phyloP scores from a whole-genome alignment of 2,113 vertebrate species.

The Chlamydotis undulata region DNA sequence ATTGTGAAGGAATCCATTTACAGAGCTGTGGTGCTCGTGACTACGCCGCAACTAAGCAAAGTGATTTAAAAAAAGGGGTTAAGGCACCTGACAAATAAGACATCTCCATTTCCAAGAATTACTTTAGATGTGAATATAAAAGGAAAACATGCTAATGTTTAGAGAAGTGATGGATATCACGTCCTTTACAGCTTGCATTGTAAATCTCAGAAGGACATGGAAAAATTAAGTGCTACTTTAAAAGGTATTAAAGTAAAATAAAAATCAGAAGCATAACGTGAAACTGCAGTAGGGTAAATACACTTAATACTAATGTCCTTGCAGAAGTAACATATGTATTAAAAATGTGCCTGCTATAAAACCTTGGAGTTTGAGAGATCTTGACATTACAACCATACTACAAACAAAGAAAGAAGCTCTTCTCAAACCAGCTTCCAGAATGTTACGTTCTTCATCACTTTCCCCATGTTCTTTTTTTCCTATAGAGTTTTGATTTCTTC shows the following conservation, averaged over 20 bases:
- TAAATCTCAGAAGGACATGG: not conserved
- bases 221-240: not conserved
- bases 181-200: not conserved
- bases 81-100: not conserved
- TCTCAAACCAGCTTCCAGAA: not conserved
- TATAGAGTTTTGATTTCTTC: not conserved
- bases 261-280: not conserved
- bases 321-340: not conserved
- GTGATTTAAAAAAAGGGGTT: not conserved
- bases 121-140: not conserved
- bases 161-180: not conserved
- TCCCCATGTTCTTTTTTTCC: not conserved
- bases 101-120: not conserved
- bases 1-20: not conserved
- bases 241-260: not conserved
- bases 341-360: not conserved
- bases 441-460: not conserved
- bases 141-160: not conserved
- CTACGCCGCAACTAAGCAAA: not conserved
- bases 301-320: not conserved
- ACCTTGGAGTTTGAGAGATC: not conserved
- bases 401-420: not conserved
- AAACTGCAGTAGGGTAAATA: not conserved
- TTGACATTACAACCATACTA: not conserved
- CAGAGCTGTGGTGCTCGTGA: not conserved